Conservation (phyloP, 2,113 vertebrate genomes). For the Mormyrus iriodes region DNA sequence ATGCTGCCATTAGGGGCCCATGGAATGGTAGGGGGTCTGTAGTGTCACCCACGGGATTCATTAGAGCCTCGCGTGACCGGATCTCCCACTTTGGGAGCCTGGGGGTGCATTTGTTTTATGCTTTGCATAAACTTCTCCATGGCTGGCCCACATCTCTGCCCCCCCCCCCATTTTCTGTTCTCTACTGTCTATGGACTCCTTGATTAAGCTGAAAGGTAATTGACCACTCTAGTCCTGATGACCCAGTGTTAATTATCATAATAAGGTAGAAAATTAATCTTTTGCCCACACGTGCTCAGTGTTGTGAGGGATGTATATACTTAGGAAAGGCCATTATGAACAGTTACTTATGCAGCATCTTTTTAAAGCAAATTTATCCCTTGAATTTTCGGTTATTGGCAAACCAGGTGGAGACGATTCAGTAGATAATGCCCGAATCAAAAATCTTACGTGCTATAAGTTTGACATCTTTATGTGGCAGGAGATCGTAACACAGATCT, state of each 20-base stretch:
- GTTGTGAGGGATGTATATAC: neutral
- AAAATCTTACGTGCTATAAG: neutral
- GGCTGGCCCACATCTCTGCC: neutral
- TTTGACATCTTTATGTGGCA: neutral
- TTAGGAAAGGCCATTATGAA: neutral
- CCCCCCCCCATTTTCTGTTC: neutral
- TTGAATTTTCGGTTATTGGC: neutral
- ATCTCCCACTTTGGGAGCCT: neutral
- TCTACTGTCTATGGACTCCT: neutral
- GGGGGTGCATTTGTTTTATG: neutral
- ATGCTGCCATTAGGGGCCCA: conserved; percentile 31
- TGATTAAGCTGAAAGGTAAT: neutral
- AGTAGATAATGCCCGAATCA: neutral
- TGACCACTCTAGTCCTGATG: neutral
- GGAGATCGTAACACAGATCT: neutral
- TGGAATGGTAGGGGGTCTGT: conserved; percentile 20
- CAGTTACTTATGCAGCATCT: neutral
- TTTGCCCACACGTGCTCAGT: neutral
- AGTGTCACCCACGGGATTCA: conserved; percentile 4
- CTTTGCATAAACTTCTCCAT: neutral
- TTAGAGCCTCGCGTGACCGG: neutral
- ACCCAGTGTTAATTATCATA: neutral
- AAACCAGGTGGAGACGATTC: neutral
- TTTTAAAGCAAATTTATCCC: neutral
- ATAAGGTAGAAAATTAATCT: neutral